Base-by-base conservation (phyloP, 2,888 invertebrate genomes). In the Dryocosmus kuriphilus region DNA sequence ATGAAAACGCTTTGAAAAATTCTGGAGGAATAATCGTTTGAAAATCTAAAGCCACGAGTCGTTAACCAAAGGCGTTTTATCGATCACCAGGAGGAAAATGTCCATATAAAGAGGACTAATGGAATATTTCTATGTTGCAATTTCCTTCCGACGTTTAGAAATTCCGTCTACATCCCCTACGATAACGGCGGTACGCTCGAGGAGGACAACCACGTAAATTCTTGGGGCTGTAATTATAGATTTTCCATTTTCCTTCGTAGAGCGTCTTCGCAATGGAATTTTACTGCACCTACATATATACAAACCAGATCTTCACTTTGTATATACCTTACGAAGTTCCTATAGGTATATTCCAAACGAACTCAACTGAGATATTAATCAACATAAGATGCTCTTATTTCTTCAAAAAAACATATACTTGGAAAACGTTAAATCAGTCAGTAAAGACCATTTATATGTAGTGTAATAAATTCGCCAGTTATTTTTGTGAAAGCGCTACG, bases 191-290 rank as follows among this genome's bases (percentile, higher is more conserved):
- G 75, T 80, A 79, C 77, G 77, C 80, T 80, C 75, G 75, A 74
- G 46, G 77, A 81, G 77, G 81, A 83, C 80, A 80, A 80, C 80
- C 79, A 79, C 79, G 80, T 82, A 82, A 78, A 80, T 80, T 82
- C 80, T 79, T 77, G 46, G 61, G 67, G 76, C 77, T 76, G 80
- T 82, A 84, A 85, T 83, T 86, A 83, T 84, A 86, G 85, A 85
- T 86, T 86, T 86, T 85, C 83, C 84, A 86, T 85, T 87, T 84
- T 82, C 82, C 81, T 79, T 81, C 78, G 80, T 62, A 60, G 74
- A 41, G 71, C 76, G 77, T 77, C 63, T 67, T 79, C 78, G 61
- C 78, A 67, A 62, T 61, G 78, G 80, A 79, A 80, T 81, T 77
- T 79, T 80, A 77, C 76, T 79, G 80, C 84, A 81, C 80, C 82